phyloP scores from a whole-genome alignment of 2,888 invertebrate species.

The Orchesellides sinensis region DNA sequence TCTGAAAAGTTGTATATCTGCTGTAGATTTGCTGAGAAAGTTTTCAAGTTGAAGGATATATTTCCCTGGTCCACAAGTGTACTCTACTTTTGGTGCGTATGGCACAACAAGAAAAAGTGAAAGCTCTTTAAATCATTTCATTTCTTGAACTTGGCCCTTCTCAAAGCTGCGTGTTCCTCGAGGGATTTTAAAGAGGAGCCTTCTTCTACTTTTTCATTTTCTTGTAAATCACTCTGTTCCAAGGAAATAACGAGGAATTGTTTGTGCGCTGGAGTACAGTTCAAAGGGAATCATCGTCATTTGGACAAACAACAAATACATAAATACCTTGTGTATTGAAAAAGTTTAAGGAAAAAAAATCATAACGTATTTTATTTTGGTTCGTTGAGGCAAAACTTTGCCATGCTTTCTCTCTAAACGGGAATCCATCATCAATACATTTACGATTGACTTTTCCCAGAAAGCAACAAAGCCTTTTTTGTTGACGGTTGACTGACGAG shows the following conservation, averaged over 20 bases:
- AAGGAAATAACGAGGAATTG: background rate
- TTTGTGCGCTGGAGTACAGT: no score
- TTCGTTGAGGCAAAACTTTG: background rate
- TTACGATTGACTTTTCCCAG: no score
- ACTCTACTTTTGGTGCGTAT: background rate
- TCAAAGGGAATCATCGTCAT: no score
- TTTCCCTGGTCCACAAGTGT: slow-evolving; percentile 23
- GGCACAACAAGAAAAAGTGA: background rate
- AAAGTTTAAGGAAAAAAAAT: background rate
- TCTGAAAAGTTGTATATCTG: no score
- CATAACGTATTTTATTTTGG: background rate
- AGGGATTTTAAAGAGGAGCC: background rate
- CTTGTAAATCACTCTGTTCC: slow-evolving; percentile 19
- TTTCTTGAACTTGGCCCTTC: slow-evolving; percentile 1
- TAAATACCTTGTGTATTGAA: background rate
- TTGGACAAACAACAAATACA: slow-evolving; percentile 11
- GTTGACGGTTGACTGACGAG: no score
- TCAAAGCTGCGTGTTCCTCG: background rate
- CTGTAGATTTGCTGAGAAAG: no score
- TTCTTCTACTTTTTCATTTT: background rate
- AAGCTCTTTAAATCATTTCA: slow-evolving; percentile 15
- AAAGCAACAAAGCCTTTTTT: no score
- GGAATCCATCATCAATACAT: no score
- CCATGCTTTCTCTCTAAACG: background rate
- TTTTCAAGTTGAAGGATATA: background rate